phyloP scores from a whole-genome alignment of 2,888 invertebrate genomes.

The Microplitis deprimator region DNA sequence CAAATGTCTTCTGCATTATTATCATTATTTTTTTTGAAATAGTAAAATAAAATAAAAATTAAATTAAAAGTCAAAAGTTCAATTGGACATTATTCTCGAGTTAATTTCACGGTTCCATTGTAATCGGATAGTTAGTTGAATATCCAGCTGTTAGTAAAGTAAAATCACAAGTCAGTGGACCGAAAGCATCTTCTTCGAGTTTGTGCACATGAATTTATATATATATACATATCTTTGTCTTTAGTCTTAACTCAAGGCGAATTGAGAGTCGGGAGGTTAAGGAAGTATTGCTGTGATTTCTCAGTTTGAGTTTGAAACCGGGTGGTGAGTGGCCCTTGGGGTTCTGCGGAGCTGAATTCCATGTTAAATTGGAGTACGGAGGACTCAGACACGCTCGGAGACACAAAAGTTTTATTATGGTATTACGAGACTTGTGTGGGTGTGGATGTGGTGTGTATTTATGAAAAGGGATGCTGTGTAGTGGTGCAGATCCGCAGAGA shows the following conservation, averaged over 20 bases:
- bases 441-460: background rate
- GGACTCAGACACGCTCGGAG: too few relatives aligned
- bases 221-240: background rate
- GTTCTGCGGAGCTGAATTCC: background rate
- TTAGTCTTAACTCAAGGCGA: background rate
- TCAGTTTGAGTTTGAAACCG: background rate
- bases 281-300: background rate
- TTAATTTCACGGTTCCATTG: constrained; percentile 29
- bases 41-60: constrained; percentile 7
- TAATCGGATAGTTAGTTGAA: constrained; percentile 3
- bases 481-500: background rate
- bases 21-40: too few relatives aligned
- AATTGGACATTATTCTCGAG: background rate
- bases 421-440: background rate
- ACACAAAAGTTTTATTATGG: background rate
- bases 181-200: background rate
- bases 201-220: background rate
- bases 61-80: constrained; percentile 25
- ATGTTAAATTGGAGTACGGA: too few relatives aligned
- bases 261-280: background rate
- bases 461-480: background rate
- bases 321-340: background rate
- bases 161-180: background rate
- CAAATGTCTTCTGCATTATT: too few relatives aligned
- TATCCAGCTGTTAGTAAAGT: background rate